phyloP scores from a whole-genome alignment of 2,888 invertebrate species.

The Cantharis lateralis region DNA sequence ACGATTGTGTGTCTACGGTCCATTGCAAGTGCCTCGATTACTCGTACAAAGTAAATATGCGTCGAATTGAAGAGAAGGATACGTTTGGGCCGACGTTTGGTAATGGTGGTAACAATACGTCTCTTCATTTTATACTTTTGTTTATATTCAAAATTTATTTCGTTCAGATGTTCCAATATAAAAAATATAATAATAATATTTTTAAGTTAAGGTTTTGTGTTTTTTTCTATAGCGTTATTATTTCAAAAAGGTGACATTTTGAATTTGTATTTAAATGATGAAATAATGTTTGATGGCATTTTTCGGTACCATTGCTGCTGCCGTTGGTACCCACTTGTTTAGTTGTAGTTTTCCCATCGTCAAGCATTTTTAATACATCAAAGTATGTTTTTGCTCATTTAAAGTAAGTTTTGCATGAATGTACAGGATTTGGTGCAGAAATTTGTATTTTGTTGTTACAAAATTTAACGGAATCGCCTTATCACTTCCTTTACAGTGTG shows the following conservation, averaged over 20 bases:
- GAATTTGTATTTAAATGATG: neutral
- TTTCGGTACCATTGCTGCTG: neutral
- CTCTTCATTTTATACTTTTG: neutral
- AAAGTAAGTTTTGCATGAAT: neutral
- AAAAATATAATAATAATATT: neutral
- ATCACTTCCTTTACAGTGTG: neutral
- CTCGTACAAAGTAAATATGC: constrained; percentile 53
- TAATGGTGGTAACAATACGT: constrained; percentile 6
- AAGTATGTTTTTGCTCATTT: neutral
- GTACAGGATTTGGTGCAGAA: neutral
- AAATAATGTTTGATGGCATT: neutral
- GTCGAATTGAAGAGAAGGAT: constrained; percentile 45
- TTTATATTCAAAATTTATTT: neutral
- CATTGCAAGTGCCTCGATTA: constrained; percentile 52
- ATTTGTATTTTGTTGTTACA: neutral
- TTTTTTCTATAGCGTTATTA: neutral
- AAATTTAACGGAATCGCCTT: neutral
- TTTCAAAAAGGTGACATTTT: neutral
- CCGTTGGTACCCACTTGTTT: neutral
- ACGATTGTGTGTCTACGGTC: constrained; percentile 70
- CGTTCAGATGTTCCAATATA: neutral
- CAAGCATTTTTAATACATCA: neutral
- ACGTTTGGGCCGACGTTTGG: constrained; percentile 8
- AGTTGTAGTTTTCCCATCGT: neutral
- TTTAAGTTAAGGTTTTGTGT: neutral